These are phyloP conservation scores for Platysternon megacephalum DNA, from an alignment of 2,113 vertebrate genomes.

Conservation along the genomic window DNA sequence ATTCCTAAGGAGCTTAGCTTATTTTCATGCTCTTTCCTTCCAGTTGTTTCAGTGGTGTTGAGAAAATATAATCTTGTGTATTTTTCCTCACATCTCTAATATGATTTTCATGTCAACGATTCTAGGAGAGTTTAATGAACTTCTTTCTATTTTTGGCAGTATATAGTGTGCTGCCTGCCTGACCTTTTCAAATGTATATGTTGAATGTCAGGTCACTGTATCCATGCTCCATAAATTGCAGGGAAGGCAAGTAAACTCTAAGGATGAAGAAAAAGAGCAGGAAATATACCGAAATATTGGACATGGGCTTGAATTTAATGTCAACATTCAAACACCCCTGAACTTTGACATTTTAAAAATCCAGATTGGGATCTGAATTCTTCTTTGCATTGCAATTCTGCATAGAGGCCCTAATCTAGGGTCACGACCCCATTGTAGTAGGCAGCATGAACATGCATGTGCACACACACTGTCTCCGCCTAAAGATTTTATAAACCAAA, in stretches of 20 bases:
- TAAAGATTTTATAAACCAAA: neutral
- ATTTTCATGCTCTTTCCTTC: neutral
- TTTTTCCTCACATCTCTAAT: neutral
- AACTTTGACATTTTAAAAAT: fast-evolving
- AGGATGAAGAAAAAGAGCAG: neutral
- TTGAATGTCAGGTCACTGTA: neutral
- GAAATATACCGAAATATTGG: neutral
- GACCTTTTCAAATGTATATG: fast-evolving
- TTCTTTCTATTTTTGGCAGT: neutral
- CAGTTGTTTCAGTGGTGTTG: fast-evolving
- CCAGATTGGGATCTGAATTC: neutral
- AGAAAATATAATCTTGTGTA: no score
- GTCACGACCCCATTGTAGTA: fast-evolving
- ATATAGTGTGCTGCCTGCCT: neutral
- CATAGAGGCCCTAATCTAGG: neutral
- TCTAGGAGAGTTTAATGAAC: fast-evolving
- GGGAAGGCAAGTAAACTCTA: neutral
- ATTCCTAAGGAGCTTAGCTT: neutral
- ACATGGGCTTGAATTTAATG: neutral
- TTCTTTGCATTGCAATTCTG: neutral
- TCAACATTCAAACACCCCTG: fast-evolving
- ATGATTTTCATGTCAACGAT: neutral
- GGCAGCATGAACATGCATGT: fast-evolving
- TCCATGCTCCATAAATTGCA: neutral
- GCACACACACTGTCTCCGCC: neutral